Evolutionary conservation across 2,113 vertebrate genomes (phyloP).

Genomic region (Hemiscyllium ocellatum): DNA sequence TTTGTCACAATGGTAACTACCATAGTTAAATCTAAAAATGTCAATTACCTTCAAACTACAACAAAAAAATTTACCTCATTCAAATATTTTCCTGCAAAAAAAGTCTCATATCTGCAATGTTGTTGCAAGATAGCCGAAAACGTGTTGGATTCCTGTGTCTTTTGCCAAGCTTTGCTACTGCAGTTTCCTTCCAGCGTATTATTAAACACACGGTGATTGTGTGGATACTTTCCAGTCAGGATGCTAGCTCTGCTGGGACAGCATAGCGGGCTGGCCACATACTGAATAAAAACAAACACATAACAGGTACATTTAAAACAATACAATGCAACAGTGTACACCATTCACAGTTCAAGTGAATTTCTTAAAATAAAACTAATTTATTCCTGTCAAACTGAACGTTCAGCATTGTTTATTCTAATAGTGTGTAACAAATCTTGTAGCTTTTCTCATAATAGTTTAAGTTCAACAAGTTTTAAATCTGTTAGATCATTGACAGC

Average conservation of each 20-base stretch:
- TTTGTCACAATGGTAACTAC: background rate
- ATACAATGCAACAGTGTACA: background rate
- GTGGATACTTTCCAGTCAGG: constrained; percentile 91
- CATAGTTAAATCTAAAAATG: background rate
- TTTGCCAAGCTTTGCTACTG: constrained; percentile 90
- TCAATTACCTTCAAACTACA: background rate
- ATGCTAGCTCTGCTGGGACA: constrained; percentile 94
- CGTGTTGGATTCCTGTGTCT: constrained; percentile 76
- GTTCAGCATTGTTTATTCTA: background rate
- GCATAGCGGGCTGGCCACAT: constrained; percentile 92
- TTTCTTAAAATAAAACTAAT: background rate
- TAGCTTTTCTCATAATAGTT: background rate
- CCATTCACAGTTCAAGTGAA: background rate
- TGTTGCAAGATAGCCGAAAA: constrained; percentile 76
- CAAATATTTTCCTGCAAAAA: constrained; percentile 95
- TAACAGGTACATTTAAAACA: accelerated
- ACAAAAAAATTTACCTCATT: constrained; percentile 73
- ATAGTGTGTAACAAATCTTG: background rate
- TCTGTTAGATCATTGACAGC: background rate
- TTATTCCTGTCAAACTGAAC: background rate
- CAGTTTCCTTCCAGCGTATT: constrained; percentile 96
- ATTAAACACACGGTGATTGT: constrained; percentile 94
- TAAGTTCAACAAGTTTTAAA: background rate
- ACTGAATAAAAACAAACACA: constrained; percentile 54
- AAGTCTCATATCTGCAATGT: constrained; percentile 77